These are phyloP conservation scores for Drosophila repleta DNA, from an alignment of 1,140 invertebrate genomes.

Conservation along the genomic window DNA sequence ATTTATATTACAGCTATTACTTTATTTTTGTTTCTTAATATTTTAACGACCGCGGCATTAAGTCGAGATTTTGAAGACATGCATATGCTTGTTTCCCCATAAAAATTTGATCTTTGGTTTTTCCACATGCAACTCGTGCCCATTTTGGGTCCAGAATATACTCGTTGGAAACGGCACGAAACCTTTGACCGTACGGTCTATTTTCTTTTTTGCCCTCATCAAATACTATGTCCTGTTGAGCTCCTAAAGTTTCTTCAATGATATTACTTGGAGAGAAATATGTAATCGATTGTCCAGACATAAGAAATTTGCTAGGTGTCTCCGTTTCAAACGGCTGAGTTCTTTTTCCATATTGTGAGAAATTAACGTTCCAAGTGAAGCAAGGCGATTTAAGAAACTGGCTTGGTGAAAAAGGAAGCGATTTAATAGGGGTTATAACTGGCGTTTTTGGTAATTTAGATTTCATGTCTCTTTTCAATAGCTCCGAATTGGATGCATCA, in stretches of 20 bases:
- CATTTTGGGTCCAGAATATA: slow-evolving; percentile 89
- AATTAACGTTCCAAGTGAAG: slow-evolving; percentile 73
- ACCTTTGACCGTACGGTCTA: slow-evolving; percentile 47
- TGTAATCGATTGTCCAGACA: slow-evolving; percentile 90
- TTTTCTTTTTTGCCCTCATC: slow-evolving; percentile 79
- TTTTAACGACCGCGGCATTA: slow-evolving; percentile 91
- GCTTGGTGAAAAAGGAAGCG: slow-evolving; percentile 94
- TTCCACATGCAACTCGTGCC: slow-evolving; percentile 93
- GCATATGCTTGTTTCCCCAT: slow-evolving; percentile 92
- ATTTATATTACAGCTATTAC: too few species aligned
- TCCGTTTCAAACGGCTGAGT: slow-evolving; percentile 74
- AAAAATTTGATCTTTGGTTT: slow-evolving; percentile 93
- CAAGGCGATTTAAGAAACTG: slow-evolving; percentile 93
- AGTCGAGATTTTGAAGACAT: slow-evolving; percentile 88
- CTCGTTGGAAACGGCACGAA: slow-evolving; percentile 13
- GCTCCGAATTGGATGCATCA: slow-evolving; percentile 5
- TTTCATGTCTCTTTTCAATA: slow-evolving; percentile 15
- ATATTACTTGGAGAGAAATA: slow-evolving; percentile 94
- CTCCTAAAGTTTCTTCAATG: slow-evolving; percentile 86
- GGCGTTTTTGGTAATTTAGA: slow-evolving; percentile 56
- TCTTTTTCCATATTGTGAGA: slow-evolving; percentile 47
- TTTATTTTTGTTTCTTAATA: slow-evolving; percentile 85
- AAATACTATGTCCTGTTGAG: slow-evolving; percentile 79
- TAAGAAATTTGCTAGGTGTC: slow-evolving; percentile 91
- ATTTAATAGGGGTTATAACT: slow-evolving; percentile 90